Evolutionary conservation across 1,140 invertebrate genomes (phyloP).

Genomic region (Chironomus striatipennis): DNA sequence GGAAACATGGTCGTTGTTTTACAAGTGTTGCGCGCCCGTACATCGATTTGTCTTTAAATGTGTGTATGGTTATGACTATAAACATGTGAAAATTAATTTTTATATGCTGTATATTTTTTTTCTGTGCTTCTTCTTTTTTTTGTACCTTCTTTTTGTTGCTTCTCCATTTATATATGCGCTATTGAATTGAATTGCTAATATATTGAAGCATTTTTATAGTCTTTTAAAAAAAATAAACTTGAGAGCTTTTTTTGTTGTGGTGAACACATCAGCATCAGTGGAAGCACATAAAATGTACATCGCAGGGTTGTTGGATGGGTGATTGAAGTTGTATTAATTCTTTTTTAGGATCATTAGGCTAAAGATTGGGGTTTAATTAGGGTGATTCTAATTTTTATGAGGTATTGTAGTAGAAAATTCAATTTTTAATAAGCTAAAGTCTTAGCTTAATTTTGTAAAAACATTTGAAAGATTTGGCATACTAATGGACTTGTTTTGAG

Average conservation of each 20-base stretch:
- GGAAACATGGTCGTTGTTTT: constrained; percentile 22
- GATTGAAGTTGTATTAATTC: too few species aligned
- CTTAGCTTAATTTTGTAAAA: too few species aligned
- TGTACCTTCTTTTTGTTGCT: background rate
- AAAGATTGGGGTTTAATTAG: too few species aligned
- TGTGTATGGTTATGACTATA: constrained; percentile 23
- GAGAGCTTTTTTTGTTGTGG: background rate
- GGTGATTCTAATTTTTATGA: too few species aligned
- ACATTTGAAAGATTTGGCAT: too few species aligned
- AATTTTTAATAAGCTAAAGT: too few species aligned
- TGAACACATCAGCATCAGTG: too few species aligned
- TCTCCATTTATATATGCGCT: background rate
- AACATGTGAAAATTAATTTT: constrained; percentile 23
- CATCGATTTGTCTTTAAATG: constrained; percentile 24
- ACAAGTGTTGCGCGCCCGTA: constrained; percentile 19
- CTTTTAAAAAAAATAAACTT: background rate
- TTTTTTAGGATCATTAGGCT: too few species aligned
- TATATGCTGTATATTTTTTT: constrained; percentile 10
- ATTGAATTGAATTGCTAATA: constrained; percentile 7
- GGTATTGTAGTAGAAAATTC: too few species aligned
- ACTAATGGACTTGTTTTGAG: too few species aligned
- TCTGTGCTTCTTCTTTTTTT: constrained; percentile 11
- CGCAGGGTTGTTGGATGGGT: too few species aligned
- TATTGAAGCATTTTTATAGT: constrained; percentile 8
- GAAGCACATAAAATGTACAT: too few species aligned